These are phyloP conservation scores for Kuschelorhynchus macadamiae DNA, from an alignment of 2,888 invertebrate genomes.

Conservation along the genomic window DNA sequence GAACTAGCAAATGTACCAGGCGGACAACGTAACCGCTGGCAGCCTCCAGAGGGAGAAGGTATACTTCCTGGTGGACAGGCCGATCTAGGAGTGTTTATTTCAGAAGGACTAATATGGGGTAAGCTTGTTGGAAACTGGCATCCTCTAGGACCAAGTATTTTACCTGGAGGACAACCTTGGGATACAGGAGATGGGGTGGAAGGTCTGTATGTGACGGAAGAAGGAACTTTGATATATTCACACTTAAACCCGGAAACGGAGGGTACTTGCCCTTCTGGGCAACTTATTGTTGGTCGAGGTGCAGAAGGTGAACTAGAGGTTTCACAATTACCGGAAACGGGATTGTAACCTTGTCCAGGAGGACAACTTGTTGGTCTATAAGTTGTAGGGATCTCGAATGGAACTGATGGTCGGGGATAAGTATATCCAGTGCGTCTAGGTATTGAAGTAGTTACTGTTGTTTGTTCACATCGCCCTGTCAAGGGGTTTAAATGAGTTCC, in stretches of 20 bases:
- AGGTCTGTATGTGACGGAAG: constrained; percentile 41
- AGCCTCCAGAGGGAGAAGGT: constrained; percentile 48
- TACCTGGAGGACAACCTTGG: constrained; percentile 48
- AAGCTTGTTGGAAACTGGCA: constrained; percentile 40
- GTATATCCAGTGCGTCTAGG: constrained; percentile 16
- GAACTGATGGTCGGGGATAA: constrained; percentile 8
- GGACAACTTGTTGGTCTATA: constrained; percentile 19
- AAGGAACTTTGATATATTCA: constrained; percentile 42
- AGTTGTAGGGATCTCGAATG: constrained; percentile 42
- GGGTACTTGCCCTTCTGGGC: constrained; percentile 48
- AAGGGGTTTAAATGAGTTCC: constrained; percentile 27
- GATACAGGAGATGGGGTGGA: constrained; percentile 24
- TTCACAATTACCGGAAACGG: constrained; percentile 21
- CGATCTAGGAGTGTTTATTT: constrained; percentile 14
- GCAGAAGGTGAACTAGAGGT: background rate
- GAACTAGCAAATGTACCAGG: constrained; percentile 32
- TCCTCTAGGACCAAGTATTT: constrained; percentile 48
- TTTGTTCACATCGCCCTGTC: constrained; percentile 33
- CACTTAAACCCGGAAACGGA: constrained; percentile 44
- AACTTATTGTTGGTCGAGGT: constrained; percentile 12
- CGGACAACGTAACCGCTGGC: constrained; percentile 45
- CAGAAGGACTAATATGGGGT: constrained; percentile 13
- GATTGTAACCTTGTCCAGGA: constrained; percentile 24
- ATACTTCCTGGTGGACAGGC: constrained; percentile 48
- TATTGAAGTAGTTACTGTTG: constrained; percentile 5